Evolutionary conservation across 2,797 vertebrate genomes (phyloP).

Genomic region (Atherinosoma microstoma): DNA sequence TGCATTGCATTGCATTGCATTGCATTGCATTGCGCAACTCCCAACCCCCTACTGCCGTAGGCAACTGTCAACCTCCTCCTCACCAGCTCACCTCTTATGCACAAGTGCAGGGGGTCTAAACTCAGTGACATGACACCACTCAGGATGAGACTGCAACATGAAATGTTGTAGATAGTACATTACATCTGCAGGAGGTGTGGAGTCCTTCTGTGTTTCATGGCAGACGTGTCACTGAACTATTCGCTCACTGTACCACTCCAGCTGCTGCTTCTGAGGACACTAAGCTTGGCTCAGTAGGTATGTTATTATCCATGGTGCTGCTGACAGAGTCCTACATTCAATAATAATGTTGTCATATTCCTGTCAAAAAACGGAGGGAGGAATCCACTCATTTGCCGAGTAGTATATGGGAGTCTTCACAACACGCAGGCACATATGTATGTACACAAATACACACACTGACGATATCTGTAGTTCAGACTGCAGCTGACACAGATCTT

Average conservation of each 20-base stretch:
- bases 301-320: constrained; percentile 52
- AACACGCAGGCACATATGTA: neutral
- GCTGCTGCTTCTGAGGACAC: constrained; percentile 48
- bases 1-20: constrained; percentile 10
- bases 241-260: constrained; percentile 35
- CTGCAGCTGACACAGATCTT: constrained; percentile 3
- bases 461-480: neutral
- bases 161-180: constrained; percentile 59
- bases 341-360: constrained; percentile 63
- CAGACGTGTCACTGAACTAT: constrained; percentile 57
- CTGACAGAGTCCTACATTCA: constrained; percentile 50
- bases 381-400: constrained; percentile 45
- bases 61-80: constrained; percentile 79
- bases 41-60: constrained; percentile 46
- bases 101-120: constrained; percentile 56
- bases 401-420: constrained; percentile 3
- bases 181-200: constrained; percentile 57
- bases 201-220: constrained; percentile 47
- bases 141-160: constrained; percentile 41
- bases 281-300: constrained; percentile 42
- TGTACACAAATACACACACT: neutral
- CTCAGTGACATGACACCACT: constrained; percentile 49
- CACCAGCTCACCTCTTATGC: constrained; percentile 50
- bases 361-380: constrained; percentile 33
- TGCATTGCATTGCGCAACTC: constrained; percentile 38